Evolutionary conservation across 2,113 vertebrate genomes (phyloP).

Genomic region (Chlamydotis undulata): DNA sequence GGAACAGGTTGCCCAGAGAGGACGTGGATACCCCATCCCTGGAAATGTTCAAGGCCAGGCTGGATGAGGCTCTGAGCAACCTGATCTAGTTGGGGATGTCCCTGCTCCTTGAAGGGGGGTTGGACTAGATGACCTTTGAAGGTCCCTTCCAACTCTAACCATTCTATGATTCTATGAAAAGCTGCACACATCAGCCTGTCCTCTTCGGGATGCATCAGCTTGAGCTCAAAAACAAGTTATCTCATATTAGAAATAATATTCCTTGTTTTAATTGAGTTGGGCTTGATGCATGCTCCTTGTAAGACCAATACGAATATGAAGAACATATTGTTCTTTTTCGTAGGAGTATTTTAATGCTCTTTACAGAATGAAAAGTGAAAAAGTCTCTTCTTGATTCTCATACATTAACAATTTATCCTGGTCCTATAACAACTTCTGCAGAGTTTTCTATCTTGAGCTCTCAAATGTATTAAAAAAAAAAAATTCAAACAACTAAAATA

Average conservation of each 20-base stretch:
- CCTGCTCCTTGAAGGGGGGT: too few species aligned
- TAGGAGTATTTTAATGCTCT: neutral
- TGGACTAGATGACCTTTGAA: too few species aligned
- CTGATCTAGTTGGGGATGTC: too few species aligned
- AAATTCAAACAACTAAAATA: neutral
- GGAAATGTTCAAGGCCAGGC: too few species aligned
- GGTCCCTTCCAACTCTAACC: too few species aligned
- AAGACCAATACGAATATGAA: neutral
- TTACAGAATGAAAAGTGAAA: neutral
- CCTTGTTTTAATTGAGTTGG: neutral
- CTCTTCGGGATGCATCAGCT: neutral
- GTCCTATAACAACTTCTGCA: neutral
- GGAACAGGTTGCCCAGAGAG: too few species aligned
- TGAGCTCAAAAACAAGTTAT: neutral
- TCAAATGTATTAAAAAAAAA: neutral
- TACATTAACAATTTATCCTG: neutral
- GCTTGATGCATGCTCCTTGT: neutral
- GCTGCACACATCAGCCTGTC: neutral
- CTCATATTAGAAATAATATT: neutral
- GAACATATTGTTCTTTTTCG: neutral
- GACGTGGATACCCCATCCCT: too few species aligned
- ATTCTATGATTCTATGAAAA: neutral
- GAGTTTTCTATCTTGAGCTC: neutral
- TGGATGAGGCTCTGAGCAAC: too few species aligned
- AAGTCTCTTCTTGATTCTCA: neutral